A percentile compares a stretch with the other conserved stretches of the same genome.
phyloP scores from a whole-genome alignment of 2,888 invertebrate species.

The Hypomecis punctinalis region DNA sequence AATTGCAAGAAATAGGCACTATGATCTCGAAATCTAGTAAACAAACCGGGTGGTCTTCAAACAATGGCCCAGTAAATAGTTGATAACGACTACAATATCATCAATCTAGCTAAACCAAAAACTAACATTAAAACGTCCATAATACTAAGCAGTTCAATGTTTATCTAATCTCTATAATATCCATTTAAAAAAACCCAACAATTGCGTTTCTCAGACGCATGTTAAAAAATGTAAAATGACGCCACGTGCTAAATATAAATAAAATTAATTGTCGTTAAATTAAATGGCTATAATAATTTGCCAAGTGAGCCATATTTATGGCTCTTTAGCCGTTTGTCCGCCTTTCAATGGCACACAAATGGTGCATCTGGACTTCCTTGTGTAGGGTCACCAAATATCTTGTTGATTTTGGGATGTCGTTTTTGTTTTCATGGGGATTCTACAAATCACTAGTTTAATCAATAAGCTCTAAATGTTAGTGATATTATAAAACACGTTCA shows the following conservation, averaged over 20 bases:
- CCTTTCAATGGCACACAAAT: conserved; percentile 49
- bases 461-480: too few relatives aligned
- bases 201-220: conserved; percentile 15
- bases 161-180: conserved; percentile 1
- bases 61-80: too few relatives aligned
- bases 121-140: conserved; percentile 9
- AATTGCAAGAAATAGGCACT: neutral
- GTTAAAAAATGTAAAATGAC: conserved; percentile 20
- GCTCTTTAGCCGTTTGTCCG: conserved; percentile 44
- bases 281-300: conserved; percentile 38
- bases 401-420: too few relatives aligned
- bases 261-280: conserved; percentile 41
- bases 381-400: conserved; percentile 1
- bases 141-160: neutral
- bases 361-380: conserved; percentile 58
- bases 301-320: conserved; percentile 38
- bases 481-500: too few relatives aligned
- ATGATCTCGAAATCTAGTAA: conserved; percentile 30
- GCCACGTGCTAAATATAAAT: conserved; percentile 39
- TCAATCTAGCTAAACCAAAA: conserved; percentile 2
- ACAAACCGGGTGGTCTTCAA: conserved; percentile 8
- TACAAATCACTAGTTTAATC: too few relatives aligned
- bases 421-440: too few relatives aligned
- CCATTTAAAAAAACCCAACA: neutral
- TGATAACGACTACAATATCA: neutral